Conservation (phyloP, 2,113 vertebrate species). For the Ammodytes dubius region DNA sequence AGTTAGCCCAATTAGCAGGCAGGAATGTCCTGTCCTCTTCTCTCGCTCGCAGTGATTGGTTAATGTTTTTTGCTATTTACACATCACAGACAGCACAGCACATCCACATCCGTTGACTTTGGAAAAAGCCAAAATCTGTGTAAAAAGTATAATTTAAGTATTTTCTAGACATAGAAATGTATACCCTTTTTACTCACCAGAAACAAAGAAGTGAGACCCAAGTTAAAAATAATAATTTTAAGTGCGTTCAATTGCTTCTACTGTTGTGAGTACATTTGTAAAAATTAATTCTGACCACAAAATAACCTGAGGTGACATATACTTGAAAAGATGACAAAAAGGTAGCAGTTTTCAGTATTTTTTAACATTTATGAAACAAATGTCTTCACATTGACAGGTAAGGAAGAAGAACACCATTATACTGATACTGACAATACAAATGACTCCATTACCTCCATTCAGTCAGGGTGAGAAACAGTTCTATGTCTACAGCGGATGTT, state of each 20-base stretch:
- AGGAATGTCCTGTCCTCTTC: slow-evolving; percentile 75
- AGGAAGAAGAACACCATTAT: neutral
- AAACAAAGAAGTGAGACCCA: neutral
- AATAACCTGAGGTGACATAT: slow-evolving; percentile 11
- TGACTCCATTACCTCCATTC: neutral
- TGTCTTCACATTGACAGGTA: slow-evolving; percentile 12
- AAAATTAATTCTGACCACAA: neutral
- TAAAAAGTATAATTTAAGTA: neutral
- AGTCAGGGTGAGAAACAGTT: neutral
- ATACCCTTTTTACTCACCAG: neutral
- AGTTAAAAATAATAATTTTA: neutral
- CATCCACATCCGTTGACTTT: slow-evolving; percentile 26
- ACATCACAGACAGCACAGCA: slow-evolving; percentile 65
- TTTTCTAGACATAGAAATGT: neutral
- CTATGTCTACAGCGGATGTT: neutral
- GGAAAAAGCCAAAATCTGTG: neutral
- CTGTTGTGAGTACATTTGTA: neutral
- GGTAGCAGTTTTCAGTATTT: slow-evolving; percentile 1
- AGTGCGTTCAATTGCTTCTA: neutral
- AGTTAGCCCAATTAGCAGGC: slow-evolving; percentile 75
- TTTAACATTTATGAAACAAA: slow-evolving; percentile 36
- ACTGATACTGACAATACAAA: slow-evolving; percentile 16
- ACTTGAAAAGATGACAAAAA: slow-evolving; percentile 7
- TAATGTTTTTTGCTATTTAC: slow-evolving; percentile 56
- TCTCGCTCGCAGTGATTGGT: slow-evolving; percentile 38